These are phyloP conservation scores for Halocaridina rubra DNA, from an alignment of 2,888 invertebrate species.

Conservation along the genomic window DNA sequence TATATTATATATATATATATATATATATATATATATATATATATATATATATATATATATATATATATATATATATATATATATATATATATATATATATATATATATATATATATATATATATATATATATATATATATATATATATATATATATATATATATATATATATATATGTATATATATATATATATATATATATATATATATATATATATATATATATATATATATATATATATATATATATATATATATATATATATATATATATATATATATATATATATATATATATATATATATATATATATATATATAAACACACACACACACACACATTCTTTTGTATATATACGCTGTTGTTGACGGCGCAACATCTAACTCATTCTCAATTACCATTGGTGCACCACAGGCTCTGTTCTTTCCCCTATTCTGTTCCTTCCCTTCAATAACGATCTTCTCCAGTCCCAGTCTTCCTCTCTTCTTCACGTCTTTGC, in stretches of 20 bases:
- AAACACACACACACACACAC: background rate
- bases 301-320: conserved; percentile 17
- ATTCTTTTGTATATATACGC: background rate
- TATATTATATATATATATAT: background rate
- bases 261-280: background rate
- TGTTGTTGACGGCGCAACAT: too few species aligned
- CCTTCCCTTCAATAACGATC: too few species aligned
- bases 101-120: background rate
- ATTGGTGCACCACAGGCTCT: too few species aligned
- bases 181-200: conserved; percentile 65
- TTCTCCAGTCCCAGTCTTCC: too few species aligned
- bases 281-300: background rate
- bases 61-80: background rate
- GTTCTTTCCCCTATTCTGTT: too few species aligned
- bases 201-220: background rate
- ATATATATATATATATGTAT: background rate
- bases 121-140: background rate
- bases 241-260: background rate
- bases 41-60: background rate
- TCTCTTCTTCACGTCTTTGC: too few species aligned
- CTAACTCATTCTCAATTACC: too few species aligned
- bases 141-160: background rate
- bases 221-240: background rate
- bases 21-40: background rate
- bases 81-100: background rate